Evolutionary conservation across 2,888 invertebrate species (phyloP), one percentile per base, ranked within the genome.

Genomic region (Sussaba pulchella): DNA sequence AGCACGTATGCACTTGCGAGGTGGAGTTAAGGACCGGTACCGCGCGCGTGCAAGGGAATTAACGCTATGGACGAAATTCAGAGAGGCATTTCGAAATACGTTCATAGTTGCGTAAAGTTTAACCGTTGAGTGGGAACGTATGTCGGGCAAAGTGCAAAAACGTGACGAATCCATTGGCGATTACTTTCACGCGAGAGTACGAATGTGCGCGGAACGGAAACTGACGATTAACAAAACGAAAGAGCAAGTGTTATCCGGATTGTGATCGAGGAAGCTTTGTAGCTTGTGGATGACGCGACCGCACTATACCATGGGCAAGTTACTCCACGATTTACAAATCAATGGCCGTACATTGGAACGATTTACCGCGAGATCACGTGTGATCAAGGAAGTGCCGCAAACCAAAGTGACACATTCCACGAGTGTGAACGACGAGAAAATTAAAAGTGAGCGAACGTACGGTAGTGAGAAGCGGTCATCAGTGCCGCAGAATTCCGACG

Each of bases 231-330:
- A 39, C 10, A 52, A 74, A 10, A 43, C 17, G 0, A 74, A 66
- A n/a, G 45, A 74, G 2, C 74, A 74, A 74, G 45, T 74, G 24
- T 17, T 69, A 24, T 24, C 39, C 6, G 76, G 61, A n/a, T 14
- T 70, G 3, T 59, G 39, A 24, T 57, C 75, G 12, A 52, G 59
- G 12, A 50, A 76, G 6, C 43, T 76, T 5, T 57, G 39, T 14
- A 12, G 43, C 1, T 39, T 36, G 6, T 26, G 59, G 17, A 43
- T 59, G 45, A 31, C 50, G 8, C 54, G 19, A 19, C 26, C 12
- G 1, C 69, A 69, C 39, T n/a, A 10, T 1, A 31, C 52, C 9
- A 10, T 24, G 12, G 69, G 31, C 41, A 43, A 24, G 24, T 21
- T 61, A n/a, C 8, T 76, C 3, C 50, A 70, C 47, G 69, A 76